Conservation (phyloP, 2,888 invertebrate species). For the Cepaea hortensis region DNA sequence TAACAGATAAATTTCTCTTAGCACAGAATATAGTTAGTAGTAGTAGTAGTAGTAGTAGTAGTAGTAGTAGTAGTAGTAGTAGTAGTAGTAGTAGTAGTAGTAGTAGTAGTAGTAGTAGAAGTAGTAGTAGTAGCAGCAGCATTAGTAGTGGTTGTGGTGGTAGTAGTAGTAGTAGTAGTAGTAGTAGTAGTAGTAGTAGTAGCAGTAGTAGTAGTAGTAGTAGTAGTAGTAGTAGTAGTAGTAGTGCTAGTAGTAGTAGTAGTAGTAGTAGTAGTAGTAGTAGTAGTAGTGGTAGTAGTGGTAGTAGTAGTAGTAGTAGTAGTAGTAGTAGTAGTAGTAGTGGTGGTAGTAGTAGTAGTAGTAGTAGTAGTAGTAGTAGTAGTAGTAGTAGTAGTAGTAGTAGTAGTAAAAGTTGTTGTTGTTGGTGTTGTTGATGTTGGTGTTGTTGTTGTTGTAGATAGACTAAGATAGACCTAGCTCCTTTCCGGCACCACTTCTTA, state of each 20-base stretch:
- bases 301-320: conserved; percentile 21
- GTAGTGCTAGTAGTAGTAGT: conserved; percentile 8
- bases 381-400: no score
- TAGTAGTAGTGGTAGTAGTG: conserved; percentile 27
- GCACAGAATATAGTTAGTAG: neutral
- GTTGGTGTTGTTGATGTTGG: no score
- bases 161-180: no score
- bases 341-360: neutral
- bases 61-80: conserved; percentile 27
- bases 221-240: neutral
- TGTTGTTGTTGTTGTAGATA: no score
- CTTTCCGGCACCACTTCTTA: no score
- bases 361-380: neutral
- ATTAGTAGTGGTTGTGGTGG: no score
- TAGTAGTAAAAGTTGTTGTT: no score
- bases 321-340: conserved; percentile 5
- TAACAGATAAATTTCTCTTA: no score
- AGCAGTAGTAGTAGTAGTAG: no score
- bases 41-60: conserved; percentile 11
- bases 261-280: conserved; percentile 33
- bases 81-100: conserved; percentile 3
- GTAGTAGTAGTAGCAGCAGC: neutral
- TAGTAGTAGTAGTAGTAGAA: neutral
- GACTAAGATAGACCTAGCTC: no score
- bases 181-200: no score